A percentile compares a stretch with the other conserved stretches of the same genome.
These are phyloP conservation scores for Malthinus flaveolus DNA, from an alignment of 2,888 invertebrate genomes.

Conservation along the genomic window DNA sequence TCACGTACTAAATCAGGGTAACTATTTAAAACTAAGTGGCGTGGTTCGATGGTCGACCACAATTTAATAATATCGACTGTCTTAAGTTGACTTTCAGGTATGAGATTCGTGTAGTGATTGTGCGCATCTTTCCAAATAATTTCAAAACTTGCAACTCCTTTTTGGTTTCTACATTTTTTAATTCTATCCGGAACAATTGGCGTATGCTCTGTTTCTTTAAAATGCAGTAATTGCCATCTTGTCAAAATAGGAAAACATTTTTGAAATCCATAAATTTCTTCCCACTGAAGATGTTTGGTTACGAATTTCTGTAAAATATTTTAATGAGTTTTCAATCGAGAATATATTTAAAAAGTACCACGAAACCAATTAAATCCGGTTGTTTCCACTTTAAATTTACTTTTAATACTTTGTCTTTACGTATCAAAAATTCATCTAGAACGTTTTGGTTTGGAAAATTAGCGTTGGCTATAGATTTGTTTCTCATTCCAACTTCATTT, in stretches of 20 bases:
- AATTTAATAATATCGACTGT: conserved; percentile 54
- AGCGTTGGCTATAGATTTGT: conserved; percentile 65
- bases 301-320: conserved; percentile 64
- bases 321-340: background rate
- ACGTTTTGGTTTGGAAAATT: conserved; percentile 74
- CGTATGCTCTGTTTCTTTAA: conserved; percentile 17
- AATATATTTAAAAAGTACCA: conserved; percentile 57
- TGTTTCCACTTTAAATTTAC: conserved; percentile 64
- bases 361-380: conserved; percentile 71
- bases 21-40: conserved; percentile 62
- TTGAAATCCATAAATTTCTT: conserved; percentile 73
- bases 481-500: conserved; percentile 70
- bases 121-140: conserved; percentile 69
- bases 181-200: conserved; percentile 58
- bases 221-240: conserved; percentile 71
- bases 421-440: conserved; percentile 71
- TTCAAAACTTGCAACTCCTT: conserved; percentile 70
- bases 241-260: conserved; percentile 77
- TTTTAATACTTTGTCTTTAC: conserved; percentile 59
- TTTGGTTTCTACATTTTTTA: conserved; percentile 60
- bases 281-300: conserved; percentile 70
- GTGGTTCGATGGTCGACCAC: conserved; percentile 72
- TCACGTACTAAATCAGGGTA: conserved; percentile 66
- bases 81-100: conserved; percentile 63
- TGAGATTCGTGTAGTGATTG: conserved; percentile 61